Evolutionary conservation across 1,140 invertebrate genomes (phyloP), one percentile per base, ranked within the genome.

Genomic region (Trachymyrmex septentrionalis): DNA sequence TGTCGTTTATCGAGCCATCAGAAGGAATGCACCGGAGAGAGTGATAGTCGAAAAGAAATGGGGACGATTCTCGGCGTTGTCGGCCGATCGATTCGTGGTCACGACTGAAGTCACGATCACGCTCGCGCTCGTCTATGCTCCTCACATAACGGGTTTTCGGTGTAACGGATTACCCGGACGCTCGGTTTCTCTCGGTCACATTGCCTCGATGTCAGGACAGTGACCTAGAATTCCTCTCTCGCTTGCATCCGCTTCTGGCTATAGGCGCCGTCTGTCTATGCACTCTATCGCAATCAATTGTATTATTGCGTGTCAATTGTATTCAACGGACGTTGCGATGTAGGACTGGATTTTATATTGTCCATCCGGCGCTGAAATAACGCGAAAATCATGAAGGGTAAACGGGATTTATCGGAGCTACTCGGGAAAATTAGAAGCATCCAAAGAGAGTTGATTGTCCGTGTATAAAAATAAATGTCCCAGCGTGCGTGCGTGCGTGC

Each of bases 201-300:
- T 87, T 92, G 92, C 91, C 86, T 90, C 92, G 91, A 93, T 91
- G 91, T 90, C 91, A 91, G 92, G 91, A 94, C 93, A 92, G 86
- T 95, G 95, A 95, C 95, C 94, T 94, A 94, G 93, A 95, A 95
- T 84, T n/a, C 30, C 10, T 12, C 10, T 59, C 10, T 59, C 34
- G 66, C 72, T 85, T 80, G 82, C 82, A 92, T 93, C 90, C 92
- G 90, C 89, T 91, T 92, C 89, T 92, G 59, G 72, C 82, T 48
- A 16, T 21, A 16, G n/a, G 10, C 5, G 5, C 21, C 38, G 34
- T 69, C 19, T 66, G 16, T 16, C 2, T 21, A 38, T 44, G 27
- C 55, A 6, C 38, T 44, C 9, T 44, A 50, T 10, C 10, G 2
- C 34, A 0, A 21, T 21, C 3, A 7, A 50, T 57, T 44, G 9